A percentile compares a stretch with the other conserved stretches of the same genome.
Evolutionary conservation across 2,113 vertebrate genomes (phyloP).

Genomic region (Heteronetta atricapilla): DNA sequence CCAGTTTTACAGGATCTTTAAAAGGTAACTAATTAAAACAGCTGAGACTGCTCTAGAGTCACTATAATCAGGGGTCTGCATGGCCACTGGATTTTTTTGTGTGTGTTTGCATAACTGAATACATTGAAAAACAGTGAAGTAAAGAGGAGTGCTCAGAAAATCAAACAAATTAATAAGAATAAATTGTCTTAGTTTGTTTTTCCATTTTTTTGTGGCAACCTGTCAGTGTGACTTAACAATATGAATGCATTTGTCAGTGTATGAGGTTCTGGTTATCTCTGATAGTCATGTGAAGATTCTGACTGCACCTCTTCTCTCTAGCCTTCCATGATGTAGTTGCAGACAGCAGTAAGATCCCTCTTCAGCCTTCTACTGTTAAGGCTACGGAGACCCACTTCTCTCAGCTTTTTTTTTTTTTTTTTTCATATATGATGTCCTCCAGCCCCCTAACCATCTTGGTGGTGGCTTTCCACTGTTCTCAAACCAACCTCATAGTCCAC

Average conservation of each 20-base stretch:
- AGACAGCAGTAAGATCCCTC: not conserved
- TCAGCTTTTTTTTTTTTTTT: not conserved
- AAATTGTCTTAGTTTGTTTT: conserved; percentile 1
- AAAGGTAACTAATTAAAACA: not conserved
- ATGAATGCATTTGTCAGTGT: not conserved
- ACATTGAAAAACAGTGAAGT: not conserved
- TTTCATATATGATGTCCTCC: not conserved
- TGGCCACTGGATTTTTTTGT: not conserved
- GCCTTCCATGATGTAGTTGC: not conserved
- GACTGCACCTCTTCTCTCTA: not conserved
- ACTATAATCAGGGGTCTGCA: not conserved
- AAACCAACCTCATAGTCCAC: not conserved
- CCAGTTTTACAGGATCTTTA: not conserved
- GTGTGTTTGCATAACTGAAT: not conserved
- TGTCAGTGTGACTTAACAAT: not conserved
- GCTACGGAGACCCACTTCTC: not conserved
- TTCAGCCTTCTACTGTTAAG: not conserved
- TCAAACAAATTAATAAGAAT: not conserved
- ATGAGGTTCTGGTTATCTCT: not conserved
- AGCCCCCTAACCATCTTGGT: not conserved
- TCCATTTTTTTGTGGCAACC: not conserved
- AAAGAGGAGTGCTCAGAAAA: not conserved
- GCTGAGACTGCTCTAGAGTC: too few relatives aligned
- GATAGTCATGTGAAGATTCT: not conserved
- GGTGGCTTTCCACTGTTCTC: not conserved